Evolutionary conservation across 2,888 invertebrate genomes (phyloP).

Genomic region (Sinodicranocentrus sp.): DNA sequence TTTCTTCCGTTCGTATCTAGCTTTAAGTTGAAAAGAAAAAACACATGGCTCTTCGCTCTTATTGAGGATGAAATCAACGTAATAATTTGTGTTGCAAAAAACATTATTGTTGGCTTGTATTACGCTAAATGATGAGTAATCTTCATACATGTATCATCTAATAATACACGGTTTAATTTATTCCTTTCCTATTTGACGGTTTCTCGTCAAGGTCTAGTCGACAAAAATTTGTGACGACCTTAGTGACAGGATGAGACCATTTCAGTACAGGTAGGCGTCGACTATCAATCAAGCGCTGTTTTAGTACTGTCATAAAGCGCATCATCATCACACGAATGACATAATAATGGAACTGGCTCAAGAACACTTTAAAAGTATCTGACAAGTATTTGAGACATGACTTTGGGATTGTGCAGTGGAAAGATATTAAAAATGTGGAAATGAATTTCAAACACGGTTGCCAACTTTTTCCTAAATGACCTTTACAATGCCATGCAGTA

Average conservation of each 20-base stretch:
- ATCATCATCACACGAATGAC: not conserved
- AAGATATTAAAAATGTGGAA: no score
- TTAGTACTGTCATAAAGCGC: constrained; percentile 4
- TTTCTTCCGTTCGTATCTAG: constrained; percentile 21
- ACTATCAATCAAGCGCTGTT: constrained; percentile 7
- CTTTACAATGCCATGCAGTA: constrained; percentile 9
- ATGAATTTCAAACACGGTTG: no score
- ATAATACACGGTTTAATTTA: no score
- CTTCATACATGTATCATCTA: no score
- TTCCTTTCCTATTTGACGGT: no score
- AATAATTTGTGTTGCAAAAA: no score
- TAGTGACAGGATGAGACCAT: not conserved
- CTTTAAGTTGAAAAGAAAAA: not conserved
- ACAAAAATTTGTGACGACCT: not conserved
- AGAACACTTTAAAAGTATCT: not conserved
- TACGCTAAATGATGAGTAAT: no score
- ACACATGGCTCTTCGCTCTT: no score
- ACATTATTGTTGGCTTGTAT: no score
- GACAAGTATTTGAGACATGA: not conserved
- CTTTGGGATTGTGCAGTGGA: no score
- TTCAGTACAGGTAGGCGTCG: constrained; percentile 13
- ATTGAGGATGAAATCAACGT: no score
- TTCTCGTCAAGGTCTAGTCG: constrained; percentile 5
- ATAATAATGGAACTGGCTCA: constrained; percentile 7
- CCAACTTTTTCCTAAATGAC: not conserved